Conservation (phyloP, 2,113 vertebrate genomes). For the Megaceryle maxima region DNA sequence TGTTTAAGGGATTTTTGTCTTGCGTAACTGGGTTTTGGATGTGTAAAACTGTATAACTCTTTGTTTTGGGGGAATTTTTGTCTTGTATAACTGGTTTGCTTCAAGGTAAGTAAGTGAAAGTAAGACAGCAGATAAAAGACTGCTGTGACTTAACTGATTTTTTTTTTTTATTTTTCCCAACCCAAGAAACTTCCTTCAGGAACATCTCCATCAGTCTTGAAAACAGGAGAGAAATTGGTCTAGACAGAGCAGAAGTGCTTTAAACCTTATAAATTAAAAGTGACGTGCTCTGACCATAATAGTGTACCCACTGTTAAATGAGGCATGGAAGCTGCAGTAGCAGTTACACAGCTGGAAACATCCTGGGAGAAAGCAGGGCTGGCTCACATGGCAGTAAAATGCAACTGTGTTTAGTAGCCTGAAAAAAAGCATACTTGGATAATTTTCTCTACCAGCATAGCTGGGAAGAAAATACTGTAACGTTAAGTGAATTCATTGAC, state of each 20-base stretch:
- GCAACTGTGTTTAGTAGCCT: background rate
- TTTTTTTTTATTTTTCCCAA: background rate
- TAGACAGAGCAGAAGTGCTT: background rate
- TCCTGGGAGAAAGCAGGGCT: background rate
- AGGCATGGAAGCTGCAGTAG: background rate
- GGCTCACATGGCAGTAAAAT: background rate
- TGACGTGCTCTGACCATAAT: background rate
- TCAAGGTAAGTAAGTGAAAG: background rate
- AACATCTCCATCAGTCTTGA: background rate
- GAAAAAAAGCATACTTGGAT: background rate
- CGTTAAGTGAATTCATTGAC: background rate
- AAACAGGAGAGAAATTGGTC: background rate
- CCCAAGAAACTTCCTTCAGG: background rate
- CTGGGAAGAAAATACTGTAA: background rate
- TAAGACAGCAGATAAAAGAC: background rate
- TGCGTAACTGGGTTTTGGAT: background rate
- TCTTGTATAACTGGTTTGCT: background rate
- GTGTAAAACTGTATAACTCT: background rate
- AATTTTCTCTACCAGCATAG: background rate
- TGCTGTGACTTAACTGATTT: background rate
- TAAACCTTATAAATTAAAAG: background rate
- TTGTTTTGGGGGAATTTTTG: background rate
- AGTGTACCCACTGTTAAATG: background rate
- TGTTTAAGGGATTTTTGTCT: background rate
- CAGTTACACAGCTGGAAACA: background rate